Conservation (phyloP, 2,113 vertebrate genomes). For the Cochlearius cochlearius region DNA sequence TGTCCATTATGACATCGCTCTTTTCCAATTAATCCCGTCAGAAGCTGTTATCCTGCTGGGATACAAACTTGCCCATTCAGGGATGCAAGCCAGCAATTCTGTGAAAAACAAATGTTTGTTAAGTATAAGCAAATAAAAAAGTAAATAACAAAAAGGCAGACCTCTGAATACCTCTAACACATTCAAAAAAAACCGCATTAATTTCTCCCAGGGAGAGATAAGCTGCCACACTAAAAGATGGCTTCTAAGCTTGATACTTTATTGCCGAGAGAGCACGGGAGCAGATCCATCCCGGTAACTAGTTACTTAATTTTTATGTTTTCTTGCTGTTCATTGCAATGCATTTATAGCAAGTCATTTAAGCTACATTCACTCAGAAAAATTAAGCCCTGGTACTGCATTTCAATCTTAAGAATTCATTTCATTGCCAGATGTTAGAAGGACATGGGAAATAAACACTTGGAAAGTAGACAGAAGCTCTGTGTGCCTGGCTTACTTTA, state of each 20-base stretch:
- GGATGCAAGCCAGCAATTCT: background rate
- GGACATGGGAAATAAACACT: constrained; percentile 31
- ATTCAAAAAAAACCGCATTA: background rate
- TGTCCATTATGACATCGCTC: background rate
- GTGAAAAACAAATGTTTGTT: background rate
- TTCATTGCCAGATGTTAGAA: constrained; percentile 29
- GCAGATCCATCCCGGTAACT: background rate
- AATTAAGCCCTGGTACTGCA: background rate
- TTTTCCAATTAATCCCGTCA: background rate
- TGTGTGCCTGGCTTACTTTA: constrained; percentile 3
- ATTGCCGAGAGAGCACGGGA: background rate
- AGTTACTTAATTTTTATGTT: background rate
- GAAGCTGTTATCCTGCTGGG: background rate
- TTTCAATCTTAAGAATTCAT: constrained; percentile 39
- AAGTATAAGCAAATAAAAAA: background rate
- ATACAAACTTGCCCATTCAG: background rate
- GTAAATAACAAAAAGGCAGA: background rate
- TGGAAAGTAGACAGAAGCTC: constrained; percentile 25
- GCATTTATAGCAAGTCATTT: constrained; percentile 32
- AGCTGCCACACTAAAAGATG: background rate
- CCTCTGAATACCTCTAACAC: background rate
- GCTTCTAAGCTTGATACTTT: background rate
- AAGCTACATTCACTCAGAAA: background rate
- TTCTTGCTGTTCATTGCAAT: background rate
- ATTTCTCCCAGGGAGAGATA: background rate